A percentile compares a stretch with the other conserved stretches of the same genome.
phyloP scores from a whole-genome alignment of 2,797 vertebrate genomes.

The Galaxias olidus region DNA sequence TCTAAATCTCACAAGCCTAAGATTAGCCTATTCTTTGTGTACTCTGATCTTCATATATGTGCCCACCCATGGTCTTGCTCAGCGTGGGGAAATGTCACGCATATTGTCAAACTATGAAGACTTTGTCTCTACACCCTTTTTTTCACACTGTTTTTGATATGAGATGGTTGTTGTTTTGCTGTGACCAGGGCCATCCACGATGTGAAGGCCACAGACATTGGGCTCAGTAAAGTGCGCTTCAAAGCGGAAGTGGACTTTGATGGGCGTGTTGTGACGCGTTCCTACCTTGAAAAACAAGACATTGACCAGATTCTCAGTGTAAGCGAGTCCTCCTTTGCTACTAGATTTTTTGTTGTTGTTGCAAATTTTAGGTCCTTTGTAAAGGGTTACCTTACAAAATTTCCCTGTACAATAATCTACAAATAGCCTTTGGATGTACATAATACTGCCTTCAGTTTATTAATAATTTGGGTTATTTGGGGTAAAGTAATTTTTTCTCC shows the following conservation, averaged over 20 bases:
- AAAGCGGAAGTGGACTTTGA: slow-evolving; percentile 99
- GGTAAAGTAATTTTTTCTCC: not conserved
- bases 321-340: slow-evolving; percentile 51
- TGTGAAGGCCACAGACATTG: slow-evolving; percentile 97
- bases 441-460: too few relatives aligned
- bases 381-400: too few relatives aligned
- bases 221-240: slow-evolving; percentile 96
- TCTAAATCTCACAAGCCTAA: slow-evolving; percentile 6
- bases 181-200: slow-evolving; percentile 93
- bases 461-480: too few relatives aligned
- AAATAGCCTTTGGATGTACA: too few relatives aligned
- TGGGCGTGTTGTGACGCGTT: slow-evolving; percentile 94
- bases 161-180: slow-evolving; percentile 7
- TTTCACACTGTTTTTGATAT: too few relatives aligned
- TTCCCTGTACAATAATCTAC: too few relatives aligned
- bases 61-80: not conserved
- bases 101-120: not conserved
- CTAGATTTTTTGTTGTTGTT: too few relatives aligned
- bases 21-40: slow-evolving; percentile 21
- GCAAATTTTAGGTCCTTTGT: too few relatives aligned
- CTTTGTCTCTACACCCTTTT: too few relatives aligned
- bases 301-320: slow-evolving; percentile 94
- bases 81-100: not conserved
- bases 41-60: not conserved
- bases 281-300: slow-evolving; percentile 98